phyloP scores from a whole-genome alignment of 2,113 vertebrate species.

The Tetraodon nigroviridis region DNA sequence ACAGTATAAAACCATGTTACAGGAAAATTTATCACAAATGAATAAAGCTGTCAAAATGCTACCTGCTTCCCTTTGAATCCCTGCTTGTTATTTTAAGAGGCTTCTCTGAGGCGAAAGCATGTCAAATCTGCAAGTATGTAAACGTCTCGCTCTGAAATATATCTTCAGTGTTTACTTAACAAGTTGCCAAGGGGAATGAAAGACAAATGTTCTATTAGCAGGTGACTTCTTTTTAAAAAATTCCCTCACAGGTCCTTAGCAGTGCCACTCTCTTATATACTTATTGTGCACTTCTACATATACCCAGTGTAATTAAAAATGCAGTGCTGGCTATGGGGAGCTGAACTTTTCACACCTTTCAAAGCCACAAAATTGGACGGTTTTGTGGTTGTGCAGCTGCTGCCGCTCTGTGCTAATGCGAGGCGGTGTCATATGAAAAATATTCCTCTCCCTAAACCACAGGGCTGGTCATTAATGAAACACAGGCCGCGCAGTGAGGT shows the following conservation, averaged over 20 bases:
- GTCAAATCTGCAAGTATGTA: constrained; percentile 43
- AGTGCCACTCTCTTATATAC: constrained; percentile 77
- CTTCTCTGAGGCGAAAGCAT: constrained; percentile 33
- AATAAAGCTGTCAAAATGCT: constrained; percentile 55
- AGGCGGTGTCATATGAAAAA: constrained; percentile 96
- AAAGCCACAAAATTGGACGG: constrained; percentile 90
- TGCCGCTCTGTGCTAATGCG: constrained; percentile 84
- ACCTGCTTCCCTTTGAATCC: constrained; percentile 32
- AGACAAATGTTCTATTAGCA: constrained; percentile 72
- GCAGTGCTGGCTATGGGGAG: constrained; percentile 84
- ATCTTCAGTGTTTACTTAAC: constrained; percentile 66
- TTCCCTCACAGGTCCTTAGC: constrained; percentile 74
- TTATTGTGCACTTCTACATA: constrained; percentile 37
- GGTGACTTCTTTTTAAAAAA: constrained; percentile 57
- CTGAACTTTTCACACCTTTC: constrained; percentile 96
- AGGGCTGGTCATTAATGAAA: constrained; percentile 97
- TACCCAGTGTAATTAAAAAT: constrained; percentile 70
- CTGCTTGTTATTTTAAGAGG: constrained; percentile 57
- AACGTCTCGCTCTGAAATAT: constrained; percentile 43
- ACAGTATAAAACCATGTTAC: constrained; percentile 34
- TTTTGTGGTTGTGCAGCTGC: constrained; percentile 93
- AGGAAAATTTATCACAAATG: constrained; percentile 53
- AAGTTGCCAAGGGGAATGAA: constrained; percentile 63
- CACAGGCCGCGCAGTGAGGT: constrained; percentile 92
- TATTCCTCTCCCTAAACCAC: constrained; percentile 90